A percentile compares a stretch with the other conserved stretches of the same genome.
These are phyloP conservation scores for Arizona elegans DNA, from an alignment of 2,113 vertebrate species.

Conservation along the genomic window DNA sequence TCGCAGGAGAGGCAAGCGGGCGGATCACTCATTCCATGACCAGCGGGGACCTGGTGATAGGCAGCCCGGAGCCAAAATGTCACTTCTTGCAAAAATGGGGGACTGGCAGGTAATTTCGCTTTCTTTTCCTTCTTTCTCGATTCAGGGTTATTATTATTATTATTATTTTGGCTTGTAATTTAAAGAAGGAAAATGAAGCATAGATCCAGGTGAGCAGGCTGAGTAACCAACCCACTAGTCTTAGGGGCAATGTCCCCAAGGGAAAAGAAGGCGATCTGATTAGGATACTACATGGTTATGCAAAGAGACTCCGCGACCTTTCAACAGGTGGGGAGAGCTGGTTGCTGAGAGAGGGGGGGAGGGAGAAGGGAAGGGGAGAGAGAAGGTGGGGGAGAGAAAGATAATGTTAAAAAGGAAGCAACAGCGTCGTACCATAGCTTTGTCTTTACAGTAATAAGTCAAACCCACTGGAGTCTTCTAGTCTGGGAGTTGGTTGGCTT, in stretches of 20 bases:
- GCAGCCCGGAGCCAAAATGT: conserved; percentile 78
- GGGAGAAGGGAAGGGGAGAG: too few species aligned
- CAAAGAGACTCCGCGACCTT: neutral
- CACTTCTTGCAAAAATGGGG: conserved; percentile 92
- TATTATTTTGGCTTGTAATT: neutral
- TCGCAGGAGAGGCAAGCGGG: conserved; percentile 70
- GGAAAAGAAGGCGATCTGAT: neutral
- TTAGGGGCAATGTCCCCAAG: too few species aligned
- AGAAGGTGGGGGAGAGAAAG: rapidly evolving
- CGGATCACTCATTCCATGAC: conserved; percentile 77
- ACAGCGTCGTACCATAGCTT: neutral
- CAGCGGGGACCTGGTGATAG: conserved; percentile 59
- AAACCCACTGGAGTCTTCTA: neutral
- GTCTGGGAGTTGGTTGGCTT: neutral
- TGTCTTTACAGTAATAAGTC: neutral
- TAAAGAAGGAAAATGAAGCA: neutral
- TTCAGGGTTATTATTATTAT: neutral
- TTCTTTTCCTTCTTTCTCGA: neutral
- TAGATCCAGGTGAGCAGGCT: neutral
- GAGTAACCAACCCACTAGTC: neutral
- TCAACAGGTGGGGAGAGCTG: conserved; percentile 5
- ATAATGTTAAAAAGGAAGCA: neutral
- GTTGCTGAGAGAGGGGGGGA: neutral
- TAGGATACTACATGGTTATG: neutral
- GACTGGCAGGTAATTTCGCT: conserved; percentile 89